Conservation (phyloP, 2,888 invertebrate genomes). For the Quadroppia sp. region DNA sequence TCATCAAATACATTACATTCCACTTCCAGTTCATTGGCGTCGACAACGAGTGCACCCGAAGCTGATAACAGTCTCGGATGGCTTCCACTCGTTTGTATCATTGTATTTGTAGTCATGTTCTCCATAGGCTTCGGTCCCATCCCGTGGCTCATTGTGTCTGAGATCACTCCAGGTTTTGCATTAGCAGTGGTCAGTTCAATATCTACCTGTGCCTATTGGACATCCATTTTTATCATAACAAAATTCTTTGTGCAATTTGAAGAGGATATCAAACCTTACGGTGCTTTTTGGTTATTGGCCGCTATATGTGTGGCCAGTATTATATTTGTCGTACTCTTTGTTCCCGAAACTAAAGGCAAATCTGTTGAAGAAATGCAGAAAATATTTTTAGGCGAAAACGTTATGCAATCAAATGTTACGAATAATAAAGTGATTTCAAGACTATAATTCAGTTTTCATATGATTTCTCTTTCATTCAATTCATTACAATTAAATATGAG, state of each 20-base stretch:
- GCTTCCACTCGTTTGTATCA: conserved; percentile 75
- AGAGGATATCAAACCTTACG: conserved; percentile 60
- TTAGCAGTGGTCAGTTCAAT: conserved; percentile 83
- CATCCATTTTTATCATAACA: conserved; percentile 81
- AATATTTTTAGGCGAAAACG: conserved; percentile 42
- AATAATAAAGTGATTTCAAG: too few species aligned
- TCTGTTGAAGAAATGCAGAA: conserved; percentile 82
- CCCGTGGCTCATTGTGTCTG: conserved; percentile 85
- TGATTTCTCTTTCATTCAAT: too few species aligned
- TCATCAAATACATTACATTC: not conserved
- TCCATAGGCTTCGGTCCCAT: conserved; percentile 79
- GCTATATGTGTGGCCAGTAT: conserved; percentile 68
- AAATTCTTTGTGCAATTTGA: conserved; percentile 63
- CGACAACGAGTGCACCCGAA: not conserved
- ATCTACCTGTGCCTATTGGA: conserved; percentile 84
- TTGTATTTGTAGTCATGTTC: conserved; percentile 79
- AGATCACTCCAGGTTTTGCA: conserved; percentile 78
- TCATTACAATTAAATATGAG: too few species aligned
- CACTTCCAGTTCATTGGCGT: not conserved
- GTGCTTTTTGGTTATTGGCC: conserved; percentile 76
- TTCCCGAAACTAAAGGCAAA: conserved; percentile 89
- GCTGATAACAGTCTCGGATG: not conserved
- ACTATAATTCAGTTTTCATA: too few species aligned
- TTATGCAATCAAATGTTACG: too few species aligned
- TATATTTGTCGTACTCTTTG: conserved; percentile 73